Base-by-base conservation (phyloP, 2,797 vertebrate genomes). In the Tinamus major region DNA sequence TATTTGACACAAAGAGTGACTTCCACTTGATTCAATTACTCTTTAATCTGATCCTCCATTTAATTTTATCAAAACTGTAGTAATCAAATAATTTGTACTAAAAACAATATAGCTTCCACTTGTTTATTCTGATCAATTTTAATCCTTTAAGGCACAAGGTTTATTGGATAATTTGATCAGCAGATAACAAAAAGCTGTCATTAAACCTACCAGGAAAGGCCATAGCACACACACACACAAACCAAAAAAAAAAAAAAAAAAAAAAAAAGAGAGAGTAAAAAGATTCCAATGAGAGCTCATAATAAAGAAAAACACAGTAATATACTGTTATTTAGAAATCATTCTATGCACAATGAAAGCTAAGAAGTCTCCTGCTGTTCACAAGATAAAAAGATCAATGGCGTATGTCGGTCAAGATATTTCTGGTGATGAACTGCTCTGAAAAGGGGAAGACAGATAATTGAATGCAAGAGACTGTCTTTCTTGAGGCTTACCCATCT, bases 31-130 rank as follows among this genome's bases (percentile, higher is more conserved):
- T 92, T 93, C 95, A 94, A 96, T 92, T 92, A 79, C 67, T 69
- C 76, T 72, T 92, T 96, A 92, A 97, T 96, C 91, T 69, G 80
- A 94, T 96, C 90, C 53, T 81, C 61, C 92, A 91, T 96, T 95
- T 95, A 83, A 96, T 96, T 95, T 92, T 82, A 95, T 95, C 90
- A 91, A 76, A 90, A 79, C 64, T 5, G 58, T 35, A 80, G 87
- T 92, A 96, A 96, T 89, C 86, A 81, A 87, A 96, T 93, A 49
- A 89, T 87, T 93, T 70, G 80, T 61, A 77, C 90, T 93, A 75
- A 76, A 95, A 93, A 13, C 77, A 49, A 88, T 94, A 79, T 5
- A 20, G 87, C 77, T 94, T 97, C 86, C 92, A 94, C 95, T 92
- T 90, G 69, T 91, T 96, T 92, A 85, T 89, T 94, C 78, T 1